Percentiles rank a stretch among this genome's conserved stretches.
phyloP scores from a whole-genome alignment of 2,888 invertebrate genomes.

The Pyrrhosoma nymphula region DNA sequence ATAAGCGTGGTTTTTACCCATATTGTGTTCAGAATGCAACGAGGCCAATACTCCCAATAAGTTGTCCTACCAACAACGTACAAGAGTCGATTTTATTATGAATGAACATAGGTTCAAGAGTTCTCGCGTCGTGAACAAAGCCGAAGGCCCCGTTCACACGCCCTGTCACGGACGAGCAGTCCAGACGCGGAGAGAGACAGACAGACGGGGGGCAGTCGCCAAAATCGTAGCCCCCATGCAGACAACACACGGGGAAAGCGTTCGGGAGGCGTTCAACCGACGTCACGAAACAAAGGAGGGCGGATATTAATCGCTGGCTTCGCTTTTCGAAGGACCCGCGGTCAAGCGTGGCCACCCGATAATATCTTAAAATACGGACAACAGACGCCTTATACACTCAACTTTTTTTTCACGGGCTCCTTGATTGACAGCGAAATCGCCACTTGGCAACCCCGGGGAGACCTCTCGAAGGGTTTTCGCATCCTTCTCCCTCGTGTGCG shows the following conservation, averaged over 20 bases:
- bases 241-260: neutral
- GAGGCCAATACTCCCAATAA: no score
- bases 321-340: neutral
- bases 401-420: neutral
- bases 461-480: neutral
- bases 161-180: no score
- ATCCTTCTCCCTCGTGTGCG: neutral
- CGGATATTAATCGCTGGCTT: slow-evolving; percentile 2
- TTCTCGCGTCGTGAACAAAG: no score
- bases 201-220: no score
- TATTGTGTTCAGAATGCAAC: no score
- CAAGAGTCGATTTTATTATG: no score
- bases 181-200: no score
- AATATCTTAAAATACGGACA: neutral
- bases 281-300: neutral
- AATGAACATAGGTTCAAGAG: no score
- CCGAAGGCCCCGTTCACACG: no score
- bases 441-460: neutral
- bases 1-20: no score
- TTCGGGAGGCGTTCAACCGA: neutral
- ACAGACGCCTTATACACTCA: neutral
- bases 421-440: neutral
- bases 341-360: neutral
- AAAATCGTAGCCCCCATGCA: no score
- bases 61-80: no score